A percentile compares a stretch with the other conserved stretches of the same genome.
These are phyloP conservation scores for Acestrorhynchus altus DNA, from an alignment of 2,797 vertebrate genomes.

Conservation along the genomic window DNA sequence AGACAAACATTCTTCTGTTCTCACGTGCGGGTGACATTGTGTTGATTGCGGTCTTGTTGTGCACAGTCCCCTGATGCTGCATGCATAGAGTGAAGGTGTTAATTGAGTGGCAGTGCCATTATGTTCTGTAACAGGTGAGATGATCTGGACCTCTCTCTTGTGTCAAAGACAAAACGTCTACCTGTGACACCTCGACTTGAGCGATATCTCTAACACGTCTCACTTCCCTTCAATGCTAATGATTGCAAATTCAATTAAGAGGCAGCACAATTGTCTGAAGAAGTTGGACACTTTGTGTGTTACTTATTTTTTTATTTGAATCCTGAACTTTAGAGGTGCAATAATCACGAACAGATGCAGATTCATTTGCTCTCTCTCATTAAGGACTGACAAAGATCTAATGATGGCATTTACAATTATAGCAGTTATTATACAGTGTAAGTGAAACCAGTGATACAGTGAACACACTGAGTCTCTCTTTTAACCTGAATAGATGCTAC, in stretches of 20 bases:
- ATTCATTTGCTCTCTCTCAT: slow-evolving; percentile 1
- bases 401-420: background rate
- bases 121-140: slow-evolving; percentile 62
- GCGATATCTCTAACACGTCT: slow-evolving; percentile 68
- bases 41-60: slow-evolving; percentile 61
- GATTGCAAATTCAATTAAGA: slow-evolving; percentile 78
- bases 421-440: background rate
- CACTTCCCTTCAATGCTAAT: slow-evolving; percentile 75
- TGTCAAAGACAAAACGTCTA: slow-evolving; percentile 71
- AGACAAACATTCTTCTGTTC: slow-evolving; percentile 49
- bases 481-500: background rate
- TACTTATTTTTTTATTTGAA: background rate
- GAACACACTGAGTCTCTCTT: background rate
- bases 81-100: slow-evolving; percentile 82
- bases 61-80: slow-evolving; percentile 48
- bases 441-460: background rate
- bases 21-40: slow-evolving; percentile 61
- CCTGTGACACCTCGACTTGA: slow-evolving; percentile 73
- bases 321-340: background rate
- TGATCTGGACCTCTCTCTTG: slow-evolving; percentile 55
- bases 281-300: slow-evolving; percentile 32
- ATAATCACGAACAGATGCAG: background rate
- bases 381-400: background rate
- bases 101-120: slow-evolving; percentile 80
- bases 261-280: background rate